Evolutionary conservation across 2,888 invertebrate species (phyloP), one percentile per base, ranked within the genome.

Genomic region (Oxycera nigricornis): DNA sequence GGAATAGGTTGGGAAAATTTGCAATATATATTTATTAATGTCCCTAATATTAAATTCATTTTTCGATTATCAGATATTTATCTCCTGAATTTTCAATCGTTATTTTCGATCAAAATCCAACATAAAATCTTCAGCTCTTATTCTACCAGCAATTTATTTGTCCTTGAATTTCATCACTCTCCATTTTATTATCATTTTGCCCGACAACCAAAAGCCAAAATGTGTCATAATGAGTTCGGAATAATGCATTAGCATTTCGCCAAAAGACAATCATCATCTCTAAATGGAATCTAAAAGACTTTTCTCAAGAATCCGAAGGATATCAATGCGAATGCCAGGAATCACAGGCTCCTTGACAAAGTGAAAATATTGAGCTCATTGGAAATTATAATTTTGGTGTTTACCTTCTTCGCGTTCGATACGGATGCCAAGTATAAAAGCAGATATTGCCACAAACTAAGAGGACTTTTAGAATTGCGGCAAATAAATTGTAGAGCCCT

Each of bases 201-300:
- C 14, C 39, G 14, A 1, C 39, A 9, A 55, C 2, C 20, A 22
- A 1, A 20, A 55, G 6, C 39, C 7, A 39, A 41, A 55, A 31
- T 22, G 70, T 70, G 70, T 70, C 70, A 70, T 70, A 70, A 70
- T 70, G 70, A 70, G 52, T n/a, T 55, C 55, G 14, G 70, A 70
- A 70, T 70, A 70, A 70, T 70, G 70, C 70, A 55, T 70, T 55
- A 70, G 24, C 22, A 22, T 55, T 20, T 9, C 4, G 20, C 20
- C n/a, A n/a, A 52, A 65, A 65, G 65, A 41, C 41, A 26, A 65
- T 61, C 31, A 61, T 61, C 61, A 31, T 31, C 61, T 14, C n/a
- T 30, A 65, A 65, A 65, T 39, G 24, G 65, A 65, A 1, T 22
- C 65, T 41, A 20, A 30, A 24, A 65, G 26, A 65, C 65, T 61